Conservation (phyloP, 2,113 vertebrate genomes). For the Diadophis punctatus region DNA sequence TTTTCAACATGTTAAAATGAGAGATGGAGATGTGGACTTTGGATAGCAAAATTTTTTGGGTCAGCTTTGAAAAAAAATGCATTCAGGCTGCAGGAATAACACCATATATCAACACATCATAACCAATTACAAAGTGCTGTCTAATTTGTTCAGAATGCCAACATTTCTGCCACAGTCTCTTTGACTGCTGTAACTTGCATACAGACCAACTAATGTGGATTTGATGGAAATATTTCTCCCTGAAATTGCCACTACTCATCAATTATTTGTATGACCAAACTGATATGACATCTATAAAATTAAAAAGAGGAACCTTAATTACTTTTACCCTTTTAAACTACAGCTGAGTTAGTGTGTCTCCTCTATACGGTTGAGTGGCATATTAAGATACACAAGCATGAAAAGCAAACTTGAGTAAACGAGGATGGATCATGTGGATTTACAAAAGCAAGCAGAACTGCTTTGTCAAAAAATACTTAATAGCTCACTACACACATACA, state of each 20-base stretch:
- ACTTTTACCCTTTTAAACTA: neutral
- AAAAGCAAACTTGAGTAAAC: neutral
- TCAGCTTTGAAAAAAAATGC: neutral
- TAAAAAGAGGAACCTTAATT: neutral
- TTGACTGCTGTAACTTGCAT: neutral
- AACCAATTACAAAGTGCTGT: neutral
- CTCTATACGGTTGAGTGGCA: neutral
- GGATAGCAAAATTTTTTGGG: neutral
- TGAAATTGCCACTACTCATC: neutral
- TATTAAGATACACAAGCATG: neutral
- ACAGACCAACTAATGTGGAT: neutral
- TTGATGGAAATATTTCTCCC: neutral
- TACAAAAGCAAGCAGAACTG: conserved; percentile 2
- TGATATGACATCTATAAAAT: neutral
- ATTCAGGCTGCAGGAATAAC: neutral
- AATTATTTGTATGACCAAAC: neutral
- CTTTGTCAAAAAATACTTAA: conserved; percentile 15
- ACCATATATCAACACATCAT: neutral
- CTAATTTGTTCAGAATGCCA: neutral
- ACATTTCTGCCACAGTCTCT: neutral
- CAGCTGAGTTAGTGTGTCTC: neutral
- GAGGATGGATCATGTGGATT: conserved; percentile 1
- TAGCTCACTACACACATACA: conserved; percentile 5
- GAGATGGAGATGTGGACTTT: neutral
- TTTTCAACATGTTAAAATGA: neutral